These are phyloP conservation scores for Proterorhinus semilunaris DNA, from an alignment of 2,113 vertebrate genomes.

Conservation along the genomic window DNA sequence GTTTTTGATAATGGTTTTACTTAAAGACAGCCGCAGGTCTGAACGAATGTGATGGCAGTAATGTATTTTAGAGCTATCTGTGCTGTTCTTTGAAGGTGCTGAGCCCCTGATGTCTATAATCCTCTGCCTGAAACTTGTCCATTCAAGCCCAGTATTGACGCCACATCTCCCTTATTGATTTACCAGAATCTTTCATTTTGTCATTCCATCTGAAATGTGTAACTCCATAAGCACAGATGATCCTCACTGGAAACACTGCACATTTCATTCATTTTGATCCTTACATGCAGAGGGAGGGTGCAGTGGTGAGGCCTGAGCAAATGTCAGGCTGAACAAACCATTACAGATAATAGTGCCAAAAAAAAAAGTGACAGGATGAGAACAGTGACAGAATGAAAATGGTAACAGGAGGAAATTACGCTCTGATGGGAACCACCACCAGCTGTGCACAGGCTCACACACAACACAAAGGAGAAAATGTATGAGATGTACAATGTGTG, in stretches of 20 bases:
- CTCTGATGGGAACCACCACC: conserved; percentile 35
- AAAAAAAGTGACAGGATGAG: conserved; percentile 5
- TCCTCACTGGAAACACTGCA: background rate
- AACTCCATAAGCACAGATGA: background rate
- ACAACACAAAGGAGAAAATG: conserved; percentile 14
- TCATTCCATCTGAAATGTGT: conserved; percentile 3
- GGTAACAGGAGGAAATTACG: conserved; percentile 2
- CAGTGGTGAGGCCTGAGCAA: conserved; percentile 10
- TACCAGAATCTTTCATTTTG: background rate
- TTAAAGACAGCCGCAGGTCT: background rate
- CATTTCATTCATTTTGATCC: background rate
- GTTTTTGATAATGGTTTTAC: background rate
- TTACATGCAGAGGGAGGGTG: background rate
- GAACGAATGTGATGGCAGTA: background rate
- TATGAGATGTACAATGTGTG: conserved; percentile 22
- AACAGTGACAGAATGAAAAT: background rate
- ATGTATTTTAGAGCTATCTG: background rate
- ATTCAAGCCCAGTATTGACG: background rate
- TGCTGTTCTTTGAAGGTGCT: background rate
- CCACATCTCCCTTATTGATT: conserved; percentile 2
- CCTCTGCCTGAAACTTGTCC: conserved; percentile 17
- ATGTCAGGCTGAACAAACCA: conserved; percentile 27
- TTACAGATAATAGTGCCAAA: conserved; percentile 21
- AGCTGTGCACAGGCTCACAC: conserved; percentile 40
- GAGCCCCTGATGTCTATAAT: conserved; percentile 1